Conservation (phyloP, 2,888 invertebrate genomes). For the Phorcus lineatus region DNA sequence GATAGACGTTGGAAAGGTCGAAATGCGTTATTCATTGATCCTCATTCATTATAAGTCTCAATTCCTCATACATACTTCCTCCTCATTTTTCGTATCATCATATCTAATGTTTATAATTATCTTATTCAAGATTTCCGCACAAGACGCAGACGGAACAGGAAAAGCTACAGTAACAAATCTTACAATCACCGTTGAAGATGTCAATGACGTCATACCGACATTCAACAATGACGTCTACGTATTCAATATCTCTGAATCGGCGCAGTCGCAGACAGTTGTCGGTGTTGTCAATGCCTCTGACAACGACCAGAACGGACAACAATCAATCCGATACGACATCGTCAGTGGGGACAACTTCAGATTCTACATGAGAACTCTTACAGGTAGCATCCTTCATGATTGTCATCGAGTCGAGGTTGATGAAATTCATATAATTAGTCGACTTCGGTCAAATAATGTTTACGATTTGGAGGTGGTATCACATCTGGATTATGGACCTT, state of each 20-base stretch:
- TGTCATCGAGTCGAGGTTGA: not conserved
- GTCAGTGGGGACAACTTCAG: slow-evolving; percentile 36
- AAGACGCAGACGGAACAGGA: slow-evolving; percentile 38
- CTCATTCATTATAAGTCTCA: no score
- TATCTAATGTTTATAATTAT: no score
- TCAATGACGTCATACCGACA: slow-evolving; percentile 38
- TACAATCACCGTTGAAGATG: slow-evolving; percentile 35
- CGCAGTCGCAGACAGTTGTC: slow-evolving; percentile 28
- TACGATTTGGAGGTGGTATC: no score
- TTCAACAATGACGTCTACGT: slow-evolving; percentile 30
- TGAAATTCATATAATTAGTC: not conserved
- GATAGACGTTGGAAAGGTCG: no score
- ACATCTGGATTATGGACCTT: no score
- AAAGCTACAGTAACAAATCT: slow-evolving; percentile 24
- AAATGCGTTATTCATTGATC: no score
- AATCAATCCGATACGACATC: slow-evolving; percentile 36
- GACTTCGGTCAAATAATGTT: no score
- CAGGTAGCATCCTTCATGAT: slow-evolving; percentile 33
- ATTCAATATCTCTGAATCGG: slow-evolving; percentile 28
- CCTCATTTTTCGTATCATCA: no score
- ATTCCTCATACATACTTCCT: no score
- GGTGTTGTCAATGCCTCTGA: slow-evolving; percentile 47
- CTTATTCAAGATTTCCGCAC: slow-evolving; percentile 32
- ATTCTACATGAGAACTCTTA: slow-evolving; percentile 45
- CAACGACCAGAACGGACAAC: slow-evolving; percentile 36